Base-by-base conservation (phyloP, 2,113 vertebrate genomes). In the Pachycephala philippinensis region DNA sequence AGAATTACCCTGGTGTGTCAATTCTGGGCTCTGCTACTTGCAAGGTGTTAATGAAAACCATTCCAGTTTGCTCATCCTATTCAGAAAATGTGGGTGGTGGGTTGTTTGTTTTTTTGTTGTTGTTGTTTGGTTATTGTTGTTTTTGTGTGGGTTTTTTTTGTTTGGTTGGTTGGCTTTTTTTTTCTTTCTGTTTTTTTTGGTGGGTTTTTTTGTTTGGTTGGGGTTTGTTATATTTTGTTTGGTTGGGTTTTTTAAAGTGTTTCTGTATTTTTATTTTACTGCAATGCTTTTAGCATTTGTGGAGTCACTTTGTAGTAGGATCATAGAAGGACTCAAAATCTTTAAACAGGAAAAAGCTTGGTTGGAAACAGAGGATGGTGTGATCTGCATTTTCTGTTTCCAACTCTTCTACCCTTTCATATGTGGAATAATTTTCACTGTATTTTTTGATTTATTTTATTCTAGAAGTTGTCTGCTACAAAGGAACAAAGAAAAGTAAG, bases 401-500 rank as follows among this genome's bases (percentile, higher is more conserved):
- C 9, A 77, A 33, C 11, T 60, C 66, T 44, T 63, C 53, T 37
- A 33, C 23, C 27, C 23, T 26, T 92, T 65, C 6, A 4, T 24
- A 15, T 39, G 23, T 39, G 11, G 30, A 77, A 70, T n/a, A 45
- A 53, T 44, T 56, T 65, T 90, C 22, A 61, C 3, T 85, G 3
- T 53, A 12, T 85, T 69, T 90, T 53, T 80, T 14, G 2, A n/a
- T 45, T 7, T 30, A 3, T 75, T 75, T 88, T 79, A 39, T 94
- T 95, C 12, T 63, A 98, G 98, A 97, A 96, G 83, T 97, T 95
- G 40, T 92, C 82, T 89, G 7, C 95, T 77, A 78, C 93, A 95
- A 87, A 97, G 88, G 96, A 98, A 89, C 95, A 93, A 77, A 77
- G 91, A 91, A 84, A 97, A 97, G 91, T 95, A 96, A 96, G 85